A percentile compares a stretch with the other conserved stretches of the same genome.
Conservation (phyloP, 1,140 invertebrate genomes). For the Cherax destructor region DNA sequence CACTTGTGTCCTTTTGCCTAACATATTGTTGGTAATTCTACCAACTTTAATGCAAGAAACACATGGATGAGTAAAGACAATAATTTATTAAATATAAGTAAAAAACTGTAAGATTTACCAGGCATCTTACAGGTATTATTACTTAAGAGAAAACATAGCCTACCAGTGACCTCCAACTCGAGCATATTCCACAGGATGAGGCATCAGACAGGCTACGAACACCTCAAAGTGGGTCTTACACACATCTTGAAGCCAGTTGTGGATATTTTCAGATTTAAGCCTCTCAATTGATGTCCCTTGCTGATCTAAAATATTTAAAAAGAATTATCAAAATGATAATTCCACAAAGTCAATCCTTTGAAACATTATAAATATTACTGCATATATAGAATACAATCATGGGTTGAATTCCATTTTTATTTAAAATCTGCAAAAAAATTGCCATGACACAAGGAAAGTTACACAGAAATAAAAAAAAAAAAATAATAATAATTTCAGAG, state of each 20-base stretch:
- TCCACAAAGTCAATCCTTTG: neutral
- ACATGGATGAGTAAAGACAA: neutral
- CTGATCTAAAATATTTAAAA: slow-evolving; percentile 78
- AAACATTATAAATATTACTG: neutral
- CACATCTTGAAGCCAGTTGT: slow-evolving; percentile 91
- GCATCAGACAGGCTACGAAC: slow-evolving; percentile 89
- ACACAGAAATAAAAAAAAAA: too few relatives aligned
- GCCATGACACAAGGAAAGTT: too few relatives aligned
- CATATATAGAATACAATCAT: neutral
- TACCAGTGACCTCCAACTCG: slow-evolving; percentile 95
- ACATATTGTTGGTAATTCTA: too few relatives aligned
- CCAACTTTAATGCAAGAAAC: neutral
- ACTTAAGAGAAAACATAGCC: slow-evolving; percentile 61
- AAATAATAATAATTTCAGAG: too few relatives aligned
- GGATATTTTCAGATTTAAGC: slow-evolving; percentile 95
- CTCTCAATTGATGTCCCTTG: slow-evolving; percentile 91
- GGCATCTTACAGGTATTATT: too few relatives aligned
- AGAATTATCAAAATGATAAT: neutral
- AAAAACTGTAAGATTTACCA: too few relatives aligned
- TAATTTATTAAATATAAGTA: too few relatives aligned
- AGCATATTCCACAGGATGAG: slow-evolving; percentile 92
- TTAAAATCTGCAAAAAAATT: too few relatives aligned
- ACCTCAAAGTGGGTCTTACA: slow-evolving; percentile 91
- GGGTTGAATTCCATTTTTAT: too few relatives aligned
- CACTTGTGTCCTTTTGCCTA: too few relatives aligned